These are phyloP conservation scores for Tinea semifulvella DNA, from an alignment of 2,888 invertebrate genomes.

Conservation along the genomic window DNA sequence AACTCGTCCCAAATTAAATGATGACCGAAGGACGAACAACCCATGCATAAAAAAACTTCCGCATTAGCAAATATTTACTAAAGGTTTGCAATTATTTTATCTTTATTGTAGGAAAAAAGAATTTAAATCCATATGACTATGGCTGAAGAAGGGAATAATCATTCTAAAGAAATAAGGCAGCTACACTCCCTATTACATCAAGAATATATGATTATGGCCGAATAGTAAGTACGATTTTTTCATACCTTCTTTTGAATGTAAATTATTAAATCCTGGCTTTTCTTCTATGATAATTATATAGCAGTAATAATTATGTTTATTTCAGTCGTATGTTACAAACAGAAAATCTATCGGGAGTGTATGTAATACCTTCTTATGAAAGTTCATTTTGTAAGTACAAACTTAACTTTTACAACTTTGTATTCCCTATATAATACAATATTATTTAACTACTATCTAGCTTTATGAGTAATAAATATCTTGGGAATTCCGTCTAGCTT, in stretches of 20 bases:
- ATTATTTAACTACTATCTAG: too few species aligned
- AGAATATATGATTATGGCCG: conserved; percentile 90
- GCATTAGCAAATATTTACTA: too few species aligned
- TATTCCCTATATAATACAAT: too few species aligned
- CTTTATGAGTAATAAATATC: too few species aligned
- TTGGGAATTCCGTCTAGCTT: too few species aligned
- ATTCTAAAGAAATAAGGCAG: conserved; percentile 69
- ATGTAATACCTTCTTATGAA: conserved; percentile 90
- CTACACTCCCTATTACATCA: conserved; percentile 81
- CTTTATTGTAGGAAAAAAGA: background rate
- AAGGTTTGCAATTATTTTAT: too few species aligned
- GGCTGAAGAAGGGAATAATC: conserved; percentile 38
- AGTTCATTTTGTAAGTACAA: conserved; percentile 80
- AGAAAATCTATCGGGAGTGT: conserved; percentile 87
- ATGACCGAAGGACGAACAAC: too few species aligned
- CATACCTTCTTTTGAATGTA: background rate
- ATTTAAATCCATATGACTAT: conserved; percentile 23
- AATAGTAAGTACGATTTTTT: conserved; percentile 76
- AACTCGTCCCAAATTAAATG: too few species aligned
- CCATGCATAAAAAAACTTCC: too few species aligned
- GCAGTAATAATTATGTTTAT: conserved; percentile 26
- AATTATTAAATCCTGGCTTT: background rate
- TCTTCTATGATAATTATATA: background rate
- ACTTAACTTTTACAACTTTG: too few species aligned
- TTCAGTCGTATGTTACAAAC: conserved; percentile 84